Evolutionary conservation across 2,113 vertebrate species (phyloP).

Genomic region (Lampris incognitus): DNA sequence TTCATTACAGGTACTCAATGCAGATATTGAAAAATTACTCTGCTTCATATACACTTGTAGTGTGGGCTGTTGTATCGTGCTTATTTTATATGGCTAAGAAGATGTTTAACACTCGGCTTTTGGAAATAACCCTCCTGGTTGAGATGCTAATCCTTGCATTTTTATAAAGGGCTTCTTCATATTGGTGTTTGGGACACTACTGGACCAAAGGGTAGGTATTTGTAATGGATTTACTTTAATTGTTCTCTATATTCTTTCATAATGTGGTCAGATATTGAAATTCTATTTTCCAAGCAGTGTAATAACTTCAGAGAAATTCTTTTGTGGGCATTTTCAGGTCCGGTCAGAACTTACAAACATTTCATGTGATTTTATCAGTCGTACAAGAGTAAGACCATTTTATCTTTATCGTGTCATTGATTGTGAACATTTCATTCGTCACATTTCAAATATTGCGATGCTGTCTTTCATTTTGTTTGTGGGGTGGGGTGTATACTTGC

Average conservation of each 20-base stretch:
- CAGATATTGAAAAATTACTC: background rate
- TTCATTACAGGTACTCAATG: constrained; percentile 85
- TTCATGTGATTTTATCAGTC: background rate
- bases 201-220: constrained; percentile 82
- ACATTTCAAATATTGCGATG: background rate
- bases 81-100: no score
- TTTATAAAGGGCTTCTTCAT: constrained; percentile 84
- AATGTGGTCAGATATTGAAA: no score
- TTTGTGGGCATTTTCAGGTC: constrained; percentile 42
- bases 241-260: background rate
- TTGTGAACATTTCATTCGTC: background rate
- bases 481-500: background rate
- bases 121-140: background rate
- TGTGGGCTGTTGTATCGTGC: background rate
- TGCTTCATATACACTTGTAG: background rate
- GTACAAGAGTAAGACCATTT: constrained; percentile 46
- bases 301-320: background rate
- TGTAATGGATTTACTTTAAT: background rate
- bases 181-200: constrained; percentile 83
- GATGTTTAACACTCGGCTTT: no score
- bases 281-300: no score
- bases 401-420: background rate
- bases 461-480: background rate
- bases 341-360: constrained; percentile 19
- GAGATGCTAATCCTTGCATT: constrained; percentile 9